Conservation (phyloP, 1,140 invertebrate species). For the Penaeus vannamei region DNA sequence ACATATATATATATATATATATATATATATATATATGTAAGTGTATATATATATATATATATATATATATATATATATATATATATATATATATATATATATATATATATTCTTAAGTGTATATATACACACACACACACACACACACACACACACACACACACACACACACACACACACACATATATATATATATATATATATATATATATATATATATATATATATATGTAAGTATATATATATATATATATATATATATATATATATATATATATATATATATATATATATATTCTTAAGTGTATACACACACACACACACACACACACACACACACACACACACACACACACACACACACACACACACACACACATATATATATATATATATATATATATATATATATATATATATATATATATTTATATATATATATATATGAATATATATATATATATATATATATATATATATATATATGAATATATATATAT, state of each 20-base stretch:
- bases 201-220: constrained; percentile 29
- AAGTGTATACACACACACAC: not conserved
- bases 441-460: not conserved
- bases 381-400: constrained; percentile 1
- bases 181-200: constrained; percentile 30
- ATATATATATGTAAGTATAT: constrained; percentile 25
- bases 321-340: not conserved
- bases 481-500: no score
- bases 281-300: constrained; percentile 1
- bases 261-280: not conserved
- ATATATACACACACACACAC: not conserved
- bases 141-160: not conserved
- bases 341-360: no score
- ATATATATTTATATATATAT: not conserved
- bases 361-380: not conserved
- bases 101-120: not conserved
- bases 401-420: constrained; percentile 25
- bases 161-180: not conserved
- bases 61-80: not conserved
- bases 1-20: not conserved
- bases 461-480: not conserved
- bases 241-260: constrained; percentile 31
- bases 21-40: no score
- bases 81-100: constrained; percentile 26
- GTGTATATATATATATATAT: no score